These are phyloP conservation scores for Phortica magna DNA, from an alignment of 2,888 invertebrate genomes.

Conservation along the genomic window DNA sequence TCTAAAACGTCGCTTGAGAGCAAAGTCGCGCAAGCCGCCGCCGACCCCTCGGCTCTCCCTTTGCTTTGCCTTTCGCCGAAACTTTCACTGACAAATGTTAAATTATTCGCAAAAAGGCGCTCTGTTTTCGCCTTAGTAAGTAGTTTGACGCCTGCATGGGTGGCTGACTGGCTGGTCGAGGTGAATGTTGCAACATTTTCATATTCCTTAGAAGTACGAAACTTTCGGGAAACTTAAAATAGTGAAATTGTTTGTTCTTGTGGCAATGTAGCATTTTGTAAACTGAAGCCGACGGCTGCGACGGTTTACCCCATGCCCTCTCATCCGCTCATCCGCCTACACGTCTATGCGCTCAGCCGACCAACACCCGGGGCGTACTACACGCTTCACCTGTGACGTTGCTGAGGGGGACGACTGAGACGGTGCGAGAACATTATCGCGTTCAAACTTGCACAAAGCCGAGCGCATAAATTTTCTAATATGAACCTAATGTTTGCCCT, in stretches of 20 bases:
- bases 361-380: neutral
- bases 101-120: slow-evolving; percentile 24
- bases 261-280: slow-evolving; percentile 23
- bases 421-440: slow-evolving; percentile 30
- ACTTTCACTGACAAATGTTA: neutral
- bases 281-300: slow-evolving; percentile 12
- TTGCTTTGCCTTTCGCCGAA: too few relatives aligned
- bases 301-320: neutral
- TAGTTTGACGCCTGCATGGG: neutral
- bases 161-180: neutral
- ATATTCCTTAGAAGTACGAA: slow-evolving; percentile 5
- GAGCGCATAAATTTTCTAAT: slow-evolving; percentile 46
- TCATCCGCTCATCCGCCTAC: too few relatives aligned
- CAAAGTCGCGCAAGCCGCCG: slow-evolving; percentile 29
- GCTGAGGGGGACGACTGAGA: neutral
- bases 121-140: neutral
- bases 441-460: slow-evolving; percentile 30
- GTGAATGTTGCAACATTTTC: neutral
- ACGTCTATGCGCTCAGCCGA: neutral
- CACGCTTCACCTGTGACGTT: neutral
- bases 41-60: neutral
- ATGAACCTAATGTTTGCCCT: slow-evolving; percentile 41
- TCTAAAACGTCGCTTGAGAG: slow-evolving; percentile 46
- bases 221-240: slow-evolving; percentile 34
- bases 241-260: slow-evolving; percentile 24